Evolutionary conservation across 2,113 vertebrate species (phyloP).

Genomic region (Ranitomeya imitator): DNA sequence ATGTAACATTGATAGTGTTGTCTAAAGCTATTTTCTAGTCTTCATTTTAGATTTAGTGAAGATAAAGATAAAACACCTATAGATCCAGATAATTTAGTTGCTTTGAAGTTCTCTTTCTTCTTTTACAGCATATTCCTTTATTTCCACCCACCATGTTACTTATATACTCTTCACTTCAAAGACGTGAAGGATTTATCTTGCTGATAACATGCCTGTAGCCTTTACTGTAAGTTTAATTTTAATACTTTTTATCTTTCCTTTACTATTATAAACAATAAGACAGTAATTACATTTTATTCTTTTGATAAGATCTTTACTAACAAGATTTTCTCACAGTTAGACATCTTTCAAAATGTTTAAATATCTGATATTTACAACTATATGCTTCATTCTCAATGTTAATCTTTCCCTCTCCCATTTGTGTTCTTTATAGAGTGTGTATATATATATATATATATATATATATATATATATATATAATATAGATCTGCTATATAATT

Average conservation of each 20-base stretch:
- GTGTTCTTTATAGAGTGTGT: no score
- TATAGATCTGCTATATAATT: no score
- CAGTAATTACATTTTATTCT: not conserved
- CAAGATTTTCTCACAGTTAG: not conserved
- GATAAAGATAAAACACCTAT: slow-evolving; percentile 18
- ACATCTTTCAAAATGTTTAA: not conserved
- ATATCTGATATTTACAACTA: not conserved
- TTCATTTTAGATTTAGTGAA: not conserved
- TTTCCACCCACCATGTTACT: not conserved
- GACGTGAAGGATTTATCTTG: not conserved
- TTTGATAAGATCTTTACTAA: not conserved
- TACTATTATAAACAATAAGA: not conserved
- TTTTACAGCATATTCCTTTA: not conserved
- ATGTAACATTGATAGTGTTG: not conserved
- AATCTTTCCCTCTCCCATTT: not conserved
- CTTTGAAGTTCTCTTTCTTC: slow-evolving; percentile 31
- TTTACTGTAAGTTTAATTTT: not conserved
- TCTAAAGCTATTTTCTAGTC: slow-evolving; percentile 2
- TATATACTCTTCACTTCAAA: slow-evolving; percentile 25
- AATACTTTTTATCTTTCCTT: not conserved
- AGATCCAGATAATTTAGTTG: slow-evolving; percentile 16
- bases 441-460: no score
- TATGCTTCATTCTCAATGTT: not conserved
- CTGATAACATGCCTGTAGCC: slow-evolving; percentile 16
- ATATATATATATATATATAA: no score